Evolutionary conservation across 2,797 vertebrate genomes (phyloP), one percentile per base, ranked within the genome.

Genomic region (Ctenopoma kingsleyae): DNA sequence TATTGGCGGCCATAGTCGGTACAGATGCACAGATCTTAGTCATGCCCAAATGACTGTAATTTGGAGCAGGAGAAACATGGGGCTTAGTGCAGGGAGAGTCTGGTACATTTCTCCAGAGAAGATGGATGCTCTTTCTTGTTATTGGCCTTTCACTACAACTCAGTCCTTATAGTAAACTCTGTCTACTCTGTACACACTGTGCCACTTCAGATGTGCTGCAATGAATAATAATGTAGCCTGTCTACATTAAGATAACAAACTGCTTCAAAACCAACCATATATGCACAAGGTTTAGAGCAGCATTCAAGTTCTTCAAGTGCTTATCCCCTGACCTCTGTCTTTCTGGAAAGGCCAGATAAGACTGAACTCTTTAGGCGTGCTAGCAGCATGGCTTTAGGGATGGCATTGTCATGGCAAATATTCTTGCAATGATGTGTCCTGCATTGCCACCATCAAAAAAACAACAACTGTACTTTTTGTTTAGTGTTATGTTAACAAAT

Each of bases 11-110:
- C 67, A 68, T 44, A 70, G 63, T 50, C 78, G 56, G 23, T 52
- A 43, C 86, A 85, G 70, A 86, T 84, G 77, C 83, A 59, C 4
- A 43, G 71, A 71, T 85, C 76, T 90, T 89, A 87, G 82, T 92
- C 90, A 92, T 75, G 55, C 57, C 57, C 66, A 84, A 92, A 92
- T 91, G 66, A 90, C 91, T 90, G 85, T 93, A 87, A 92, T 92
- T 91, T 88, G 58, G 74, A 87, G 75, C 74, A 60, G 76, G 56
- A 90, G 76, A 85, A 92, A 85, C 83, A 74, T 46, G 52, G 71
- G 68, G 71, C 71, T 83, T 56, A 85, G 72, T 65, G 66, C 71
- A 54, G 69, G 50, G 63, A 85, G 82, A 84, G 81, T 54, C 68
- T 53, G 47, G 22, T 64, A 8, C 80, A 78, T 85, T 80, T 67